Base-by-base conservation (phyloP, 2,797 vertebrate genomes). In the Premnoplex brunnescens region DNA sequence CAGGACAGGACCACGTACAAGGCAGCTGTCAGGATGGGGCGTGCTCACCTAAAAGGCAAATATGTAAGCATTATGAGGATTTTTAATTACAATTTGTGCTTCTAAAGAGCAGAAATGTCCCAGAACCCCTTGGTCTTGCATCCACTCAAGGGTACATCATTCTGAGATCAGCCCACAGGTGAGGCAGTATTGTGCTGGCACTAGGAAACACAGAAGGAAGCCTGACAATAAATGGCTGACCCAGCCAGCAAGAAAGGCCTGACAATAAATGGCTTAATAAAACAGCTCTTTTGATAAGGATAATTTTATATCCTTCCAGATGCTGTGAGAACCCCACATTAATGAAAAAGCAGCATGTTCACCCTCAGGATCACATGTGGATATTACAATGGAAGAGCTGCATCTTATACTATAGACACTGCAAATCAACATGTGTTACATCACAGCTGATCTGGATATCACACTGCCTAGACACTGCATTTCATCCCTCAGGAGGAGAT, bases 101-200 rank as follows among this genome's bases (percentile, higher is more conserved):
- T 68, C 48, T 46, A 4, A 58, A 63, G 43, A 74, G 44, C 37
- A 30, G 32, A 52, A 11, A 22, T 58, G 49, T 68, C 17, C 34
- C 23, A 52, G 67, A 49, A 63, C 22, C 39, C 16, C 19, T 56
- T 16, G 7, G 24, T 48, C 63, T 43, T 71, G 24, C 20, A 66
- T 79, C 94, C 59, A 66, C 89, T 41, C 91, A 96, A 64, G 95
- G 91, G 34, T 89, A 60, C 30, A 20, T 26, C 0, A 0, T 60
- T 28, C 37, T 62, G 59, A 62, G 37, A 62, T 27, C 59, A 62
- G 59, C 27, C 19, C 18, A 14, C 12, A 12, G 58, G 12, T 39
- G 26, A 39, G 26, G 37, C 37, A 39, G 26, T 41, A 37, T 39
- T 28, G 37, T 62, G 37, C 28, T 41, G 27, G 59, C 8, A 62